Evolutionary conservation across 2,888 invertebrate species (phyloP).

Genomic region (Diadegma fenestrale): DNA sequence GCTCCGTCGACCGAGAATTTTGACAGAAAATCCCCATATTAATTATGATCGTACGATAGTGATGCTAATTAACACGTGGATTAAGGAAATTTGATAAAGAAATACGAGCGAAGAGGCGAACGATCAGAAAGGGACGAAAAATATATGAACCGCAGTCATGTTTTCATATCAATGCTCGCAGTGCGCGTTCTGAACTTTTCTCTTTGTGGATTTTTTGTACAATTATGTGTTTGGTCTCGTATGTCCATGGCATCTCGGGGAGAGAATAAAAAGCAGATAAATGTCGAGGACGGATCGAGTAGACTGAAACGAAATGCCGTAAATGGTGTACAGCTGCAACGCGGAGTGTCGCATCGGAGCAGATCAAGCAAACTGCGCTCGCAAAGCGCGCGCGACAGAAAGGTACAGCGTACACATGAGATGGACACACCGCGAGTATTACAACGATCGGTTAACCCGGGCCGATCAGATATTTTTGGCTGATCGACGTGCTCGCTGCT

Average conservation of each 20-base stretch:
- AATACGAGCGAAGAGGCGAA: neutral
- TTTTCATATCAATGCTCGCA: neutral
- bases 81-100: neutral
- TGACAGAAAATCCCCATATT: too few relatives aligned
- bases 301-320: conserved; percentile 69
- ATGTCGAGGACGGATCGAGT: conserved; percentile 50
- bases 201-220: neutral
- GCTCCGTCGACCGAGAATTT: too few relatives aligned
- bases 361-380: conserved; percentile 55
- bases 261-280: conserved; percentile 42
- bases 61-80: neutral
- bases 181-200: neutral
- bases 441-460: conserved; percentile 16
- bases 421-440: conserved; percentile 30
- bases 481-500: conserved; percentile 23
- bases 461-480: conserved; percentile 53
- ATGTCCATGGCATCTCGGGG: conserved; percentile 27
- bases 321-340: conserved; percentile 75
- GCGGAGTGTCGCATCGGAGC: conserved; percentile 70
- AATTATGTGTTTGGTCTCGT: conserved; percentile 1
- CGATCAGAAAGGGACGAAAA: neutral
- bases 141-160: neutral
- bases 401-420: conserved; percentile 12
- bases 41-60: neutral
- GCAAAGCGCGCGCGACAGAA: conserved; percentile 29